phyloP scores from a whole-genome alignment of 1,140 invertebrate species.

The Bombus impatiens region DNA sequence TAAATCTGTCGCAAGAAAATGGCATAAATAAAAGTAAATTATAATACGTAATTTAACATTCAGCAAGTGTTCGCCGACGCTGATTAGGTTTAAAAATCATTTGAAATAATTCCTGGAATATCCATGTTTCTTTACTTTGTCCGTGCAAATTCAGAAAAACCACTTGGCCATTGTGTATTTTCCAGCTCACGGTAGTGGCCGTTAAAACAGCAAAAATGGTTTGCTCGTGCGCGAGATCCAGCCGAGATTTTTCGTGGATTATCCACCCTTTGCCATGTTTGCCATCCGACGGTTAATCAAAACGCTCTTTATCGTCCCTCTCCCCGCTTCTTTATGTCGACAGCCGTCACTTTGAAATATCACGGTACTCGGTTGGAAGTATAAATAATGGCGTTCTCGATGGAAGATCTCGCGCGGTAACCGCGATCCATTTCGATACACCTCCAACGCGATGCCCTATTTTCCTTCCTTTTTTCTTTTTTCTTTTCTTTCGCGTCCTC shows the following conservation, averaged over 20 bases:
- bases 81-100: not conserved
- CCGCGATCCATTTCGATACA: conserved; percentile 2
- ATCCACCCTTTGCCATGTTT: not conserved
- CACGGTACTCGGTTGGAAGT: not conserved
- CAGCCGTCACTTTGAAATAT: conserved; percentile 17
- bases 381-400: conserved; percentile 4
- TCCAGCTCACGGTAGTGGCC: not conserved
- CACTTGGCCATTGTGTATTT: not conserved
- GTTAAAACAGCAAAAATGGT: not conserved
- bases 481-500: not conserved
- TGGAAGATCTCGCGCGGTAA: not conserved
- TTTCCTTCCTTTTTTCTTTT: not conserved
- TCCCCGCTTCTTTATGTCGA: not conserved
- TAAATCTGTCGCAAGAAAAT: too few species aligned
- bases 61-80: not conserved
- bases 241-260: not conserved
- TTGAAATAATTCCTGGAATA: not conserved
- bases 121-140: not conserved
- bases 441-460: not conserved
- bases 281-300: conserved; percentile 13
- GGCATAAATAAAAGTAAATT: too few species aligned
- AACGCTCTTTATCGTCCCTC: conserved; percentile 1
- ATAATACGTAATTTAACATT: too few species aligned
- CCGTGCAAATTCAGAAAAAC: not conserved
- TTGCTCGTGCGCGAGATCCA: too few species aligned